Evolutionary conservation across 2,888 invertebrate species (phyloP).

Genomic region (Serripes groenlandicus): DNA sequence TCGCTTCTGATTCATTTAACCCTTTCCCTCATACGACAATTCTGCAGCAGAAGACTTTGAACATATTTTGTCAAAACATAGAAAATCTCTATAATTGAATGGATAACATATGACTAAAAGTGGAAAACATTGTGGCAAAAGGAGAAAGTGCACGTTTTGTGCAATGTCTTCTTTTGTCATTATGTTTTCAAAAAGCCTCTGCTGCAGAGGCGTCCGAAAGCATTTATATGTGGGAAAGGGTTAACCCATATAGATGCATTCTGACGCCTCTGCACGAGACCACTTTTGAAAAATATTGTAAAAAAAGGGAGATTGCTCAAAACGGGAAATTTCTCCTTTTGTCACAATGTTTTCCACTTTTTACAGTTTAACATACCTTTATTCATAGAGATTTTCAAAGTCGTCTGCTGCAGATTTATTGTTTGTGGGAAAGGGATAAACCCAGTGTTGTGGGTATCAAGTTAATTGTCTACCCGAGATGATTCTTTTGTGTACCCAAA

Average conservation of each 20-base stretch:
- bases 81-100: too few species aligned
- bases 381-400: too few species aligned
- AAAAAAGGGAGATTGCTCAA: not conserved
- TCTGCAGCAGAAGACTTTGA: too few species aligned
- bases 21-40: too few species aligned
- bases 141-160: not conserved
- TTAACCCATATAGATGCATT: not conserved
- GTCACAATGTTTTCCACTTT: not conserved
- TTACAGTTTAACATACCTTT: too few species aligned
- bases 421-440: too few species aligned
- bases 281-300: not conserved
- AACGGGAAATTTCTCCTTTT: not conserved
- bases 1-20: not conserved
- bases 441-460: too few species aligned
- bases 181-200: not conserved
- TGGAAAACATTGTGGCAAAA: not conserved
- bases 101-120: not conserved
- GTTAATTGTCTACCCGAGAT: too few species aligned
- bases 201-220: not conserved
- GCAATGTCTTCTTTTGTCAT: constrained; percentile 4
- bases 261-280: not conserved
- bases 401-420: too few species aligned
- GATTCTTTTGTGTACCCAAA: too few species aligned
- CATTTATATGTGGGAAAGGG: not conserved
- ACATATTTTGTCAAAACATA: too few species aligned